Evolutionary conservation across 2,113 vertebrate genomes (phyloP), one percentile per base, ranked within the genome.

Genomic region (Noctilio leporinus): DNA sequence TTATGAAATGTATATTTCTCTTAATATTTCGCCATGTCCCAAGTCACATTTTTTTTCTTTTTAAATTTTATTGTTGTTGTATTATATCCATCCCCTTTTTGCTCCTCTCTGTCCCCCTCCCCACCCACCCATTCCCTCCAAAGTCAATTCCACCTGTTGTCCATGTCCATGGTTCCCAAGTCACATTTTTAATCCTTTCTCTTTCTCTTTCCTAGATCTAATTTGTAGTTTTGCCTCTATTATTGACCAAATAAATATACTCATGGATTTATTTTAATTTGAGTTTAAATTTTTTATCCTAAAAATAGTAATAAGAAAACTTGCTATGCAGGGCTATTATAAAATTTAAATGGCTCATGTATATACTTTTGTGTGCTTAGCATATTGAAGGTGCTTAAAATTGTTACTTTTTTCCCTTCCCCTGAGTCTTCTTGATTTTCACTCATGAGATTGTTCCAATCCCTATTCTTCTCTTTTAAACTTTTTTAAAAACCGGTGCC

Each of bases 1-100:
- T 24, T 64, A 64, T 15, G 28, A 96, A 94, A 85, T 88, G 1
- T 72, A 35, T 75, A 62, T 62, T 69, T 91, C 38, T 69, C 51
- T 84, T 47, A 87, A 75, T 45, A 76, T 81, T 88, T 80, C 16
- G n/a, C 16, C 0, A 81, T 51, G 67, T 82, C n/a, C 26, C 53
- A 93, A 64, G 77, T 49, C 35, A 64, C 30, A 81, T 75, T 75
- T 82, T 86, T 96, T 88, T n/a, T n/a, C n/a, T n/a, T n/a, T n/a
- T n/a, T n/a, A n/a, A n/a, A n/a, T n/a, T n/a, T n/a, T n/a, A n/a
- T n/a, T n/a, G n/a, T n/a, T n/a, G n/a, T n/a, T n/a, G n/a, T n/a
- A n/a, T n/a, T n/a, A n/a, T n/a, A n/a, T n/a, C n/a, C n/a, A n/a
- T n/a, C n/a, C n/a, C n/a, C n/a, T n/a, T n/a, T n/a, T n/a, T n/a